Evolutionary conservation across 2,113 vertebrate species (phyloP), one percentile per base, ranked within the genome.

Genomic region (Oryzias javanicus): DNA sequence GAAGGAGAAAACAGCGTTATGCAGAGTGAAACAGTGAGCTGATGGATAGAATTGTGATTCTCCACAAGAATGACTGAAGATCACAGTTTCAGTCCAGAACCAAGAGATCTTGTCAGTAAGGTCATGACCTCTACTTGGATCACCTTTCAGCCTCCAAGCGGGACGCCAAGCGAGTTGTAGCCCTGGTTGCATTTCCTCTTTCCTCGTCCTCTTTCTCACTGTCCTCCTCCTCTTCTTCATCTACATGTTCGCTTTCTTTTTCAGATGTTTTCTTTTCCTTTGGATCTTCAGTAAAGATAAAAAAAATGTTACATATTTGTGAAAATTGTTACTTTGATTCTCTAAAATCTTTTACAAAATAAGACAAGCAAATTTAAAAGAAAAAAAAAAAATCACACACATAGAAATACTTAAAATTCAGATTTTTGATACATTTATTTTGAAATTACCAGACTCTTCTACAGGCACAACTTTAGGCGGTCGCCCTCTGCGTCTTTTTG

Each of bases 141-240:
- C 81, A 98, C 97, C 92, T 95, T 76, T 96, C 94, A 40, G 95
- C 94, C 83, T 98, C 97, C 57, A 95, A 87, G 42, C 95, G 94
- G 55, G 94, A 89, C 3, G 91, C 92, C 15, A 91, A 90, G 5
- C 96, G 90, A 0, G 95, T 97, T 35, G 94, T 98, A 27, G 97
- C 93, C 76, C 94, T 88, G 0, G 78, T 85, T 66, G 87, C 76
- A 0, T 64, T 60, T 55, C 64, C 85, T 62, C 79, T 86, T n/a
- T 58, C 85, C 0, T 89, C 94, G 0, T 88, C 88, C 0, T 89
- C 89, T 3, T 90, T 90, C 0, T 84, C 88, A 0, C 55, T 78
- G 60, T 49, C 68, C 14, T 80, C 77, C 13, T 91, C 89, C 0
- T 93, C 92, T 2, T 93, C 90, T 0, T 93, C 92, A 22, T 91